These are phyloP conservation scores for Nysson spinosus DNA, from an alignment of 2,888 invertebrate genomes.

Conservation along the genomic window DNA sequence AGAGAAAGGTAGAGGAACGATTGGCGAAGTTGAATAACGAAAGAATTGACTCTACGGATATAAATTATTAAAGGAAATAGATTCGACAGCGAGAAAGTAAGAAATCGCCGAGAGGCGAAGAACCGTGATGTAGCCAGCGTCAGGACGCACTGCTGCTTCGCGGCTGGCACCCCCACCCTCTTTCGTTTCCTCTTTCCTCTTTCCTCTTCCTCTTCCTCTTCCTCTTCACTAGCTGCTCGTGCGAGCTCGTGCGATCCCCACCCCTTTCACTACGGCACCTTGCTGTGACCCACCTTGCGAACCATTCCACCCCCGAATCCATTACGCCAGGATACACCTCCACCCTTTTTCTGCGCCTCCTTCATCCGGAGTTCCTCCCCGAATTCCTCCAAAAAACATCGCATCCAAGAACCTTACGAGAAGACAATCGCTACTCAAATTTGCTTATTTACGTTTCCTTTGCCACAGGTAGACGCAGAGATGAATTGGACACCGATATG, in stretches of 20 bases:
- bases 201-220: constrained; percentile 18
- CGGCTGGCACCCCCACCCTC: constrained; percentile 46
- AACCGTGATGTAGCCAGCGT: constrained; percentile 73
- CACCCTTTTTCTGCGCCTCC: too few species aligned
- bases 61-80: too few species aligned
- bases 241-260: constrained; percentile 16
- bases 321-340: constrained; percentile 2
- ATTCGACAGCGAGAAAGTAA: constrained; percentile 38
- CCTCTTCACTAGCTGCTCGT: constrained; percentile 18
- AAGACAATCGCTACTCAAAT: too few species aligned
- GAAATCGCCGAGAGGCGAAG: constrained; percentile 21
- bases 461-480: too few species aligned
- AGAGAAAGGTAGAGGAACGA: background rate
- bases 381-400: too few species aligned
- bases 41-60: constrained; percentile 4
- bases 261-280: constrained; percentile 23
- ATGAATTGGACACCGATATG: too few species aligned
- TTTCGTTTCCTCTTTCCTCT: constrained; percentile 28
- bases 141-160: constrained; percentile 75
- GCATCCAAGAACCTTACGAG: too few species aligned
- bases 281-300: constrained; percentile 28
- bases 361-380: too few species aligned
- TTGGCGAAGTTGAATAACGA: background rate
- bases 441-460: too few species aligned
- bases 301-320: constrained; percentile 5